Base-by-base conservation (phyloP, 2,888 invertebrate genomes). In the Pheosia tremula region DNA sequence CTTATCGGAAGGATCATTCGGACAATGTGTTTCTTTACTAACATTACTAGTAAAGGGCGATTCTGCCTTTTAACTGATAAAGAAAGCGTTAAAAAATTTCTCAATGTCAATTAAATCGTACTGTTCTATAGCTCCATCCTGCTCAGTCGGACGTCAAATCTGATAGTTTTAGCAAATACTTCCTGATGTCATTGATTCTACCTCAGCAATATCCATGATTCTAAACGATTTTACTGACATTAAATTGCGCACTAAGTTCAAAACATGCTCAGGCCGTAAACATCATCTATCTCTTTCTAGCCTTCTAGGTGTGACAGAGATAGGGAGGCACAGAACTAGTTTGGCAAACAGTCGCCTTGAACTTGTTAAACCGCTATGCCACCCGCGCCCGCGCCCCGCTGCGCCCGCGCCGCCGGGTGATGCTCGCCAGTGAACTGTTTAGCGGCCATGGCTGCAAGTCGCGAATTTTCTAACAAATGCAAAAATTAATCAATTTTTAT, bases 301-400 rank as follows among this genome's bases (percentile, higher is more conserved):
- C 60, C 13, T 24, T 52, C 24, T 49, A 43, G 11, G 75, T 63
- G 74, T 60, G 78, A 79, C 57, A 63, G 72, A 62, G 76, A 77
- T 24, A 53, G 63, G 63, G 62, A 60, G 63, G 61, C 39, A 68
- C 69, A 68, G 71, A 82, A 84, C 84, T 69, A 74, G 83, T 84
- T 83, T 79, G 73, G 79, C 82, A 73, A 75, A 78, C 72, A 69
- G 67, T 75, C 62, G 73, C 84, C 83, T 84, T 84, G 85, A 84
- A 84, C 84, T 84, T 81, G 83, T 72, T 66, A 71, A 67, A 80
- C 81, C 78, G 81, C 80, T 84, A 78, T 74, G 69, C 71, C 24
- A 24, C 72, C 60, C n/a, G 50, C 24, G 50, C 13, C 50, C 13
- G 8, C 13, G n/a, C 11, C 41, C n/a, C n/a, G n/a, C n/a, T n/a